Conservation (phyloP, 1,140 invertebrate species). For the Belonocnema kinseyi region DNA sequence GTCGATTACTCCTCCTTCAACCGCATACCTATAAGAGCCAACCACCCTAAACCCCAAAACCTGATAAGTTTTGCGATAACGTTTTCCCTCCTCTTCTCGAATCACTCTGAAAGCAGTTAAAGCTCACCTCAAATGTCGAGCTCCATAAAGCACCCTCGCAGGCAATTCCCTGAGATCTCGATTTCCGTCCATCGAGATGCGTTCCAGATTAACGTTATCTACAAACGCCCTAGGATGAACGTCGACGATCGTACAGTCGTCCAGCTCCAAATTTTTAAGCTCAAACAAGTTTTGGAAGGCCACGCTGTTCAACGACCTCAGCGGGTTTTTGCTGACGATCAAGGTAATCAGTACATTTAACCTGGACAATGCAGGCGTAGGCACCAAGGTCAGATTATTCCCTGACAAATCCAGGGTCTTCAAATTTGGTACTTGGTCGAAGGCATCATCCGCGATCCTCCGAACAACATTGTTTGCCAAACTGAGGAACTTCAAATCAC, state of each 20-base stretch:
- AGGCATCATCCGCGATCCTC: constrained; percentile 80
- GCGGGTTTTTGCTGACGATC: constrained; percentile 85
- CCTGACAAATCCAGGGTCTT: constrained; percentile 86
- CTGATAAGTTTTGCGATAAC: constrained; percentile 13
- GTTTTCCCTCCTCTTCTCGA: background rate
- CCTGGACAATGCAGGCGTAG: constrained; percentile 84
- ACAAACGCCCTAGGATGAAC: constrained; percentile 87
- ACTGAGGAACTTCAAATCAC: constrained; percentile 80
- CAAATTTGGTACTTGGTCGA: constrained; percentile 82
- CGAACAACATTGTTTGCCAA: constrained; percentile 85
- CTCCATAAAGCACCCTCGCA: constrained; percentile 84
- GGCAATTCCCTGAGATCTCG: constrained; percentile 82
- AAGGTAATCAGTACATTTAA: constrained; percentile 84
- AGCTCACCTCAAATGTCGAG: constrained; percentile 81
- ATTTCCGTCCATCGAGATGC: constrained; percentile 86
- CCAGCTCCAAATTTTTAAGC: constrained; percentile 83
- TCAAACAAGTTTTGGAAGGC: constrained; percentile 89
- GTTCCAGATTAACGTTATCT: constrained; percentile 88
- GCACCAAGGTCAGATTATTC: constrained; percentile 87
- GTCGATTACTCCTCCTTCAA: no score
- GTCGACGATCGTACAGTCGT: constrained; percentile 79
- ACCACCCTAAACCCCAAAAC: background rate
- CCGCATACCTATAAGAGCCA: background rate
- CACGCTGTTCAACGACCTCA: constrained; percentile 81
- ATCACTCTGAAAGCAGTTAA: constrained; percentile 27